Evolutionary conservation across 2,113 vertebrate species (phyloP).

Genomic region (Carollia perspicillata): DNA sequence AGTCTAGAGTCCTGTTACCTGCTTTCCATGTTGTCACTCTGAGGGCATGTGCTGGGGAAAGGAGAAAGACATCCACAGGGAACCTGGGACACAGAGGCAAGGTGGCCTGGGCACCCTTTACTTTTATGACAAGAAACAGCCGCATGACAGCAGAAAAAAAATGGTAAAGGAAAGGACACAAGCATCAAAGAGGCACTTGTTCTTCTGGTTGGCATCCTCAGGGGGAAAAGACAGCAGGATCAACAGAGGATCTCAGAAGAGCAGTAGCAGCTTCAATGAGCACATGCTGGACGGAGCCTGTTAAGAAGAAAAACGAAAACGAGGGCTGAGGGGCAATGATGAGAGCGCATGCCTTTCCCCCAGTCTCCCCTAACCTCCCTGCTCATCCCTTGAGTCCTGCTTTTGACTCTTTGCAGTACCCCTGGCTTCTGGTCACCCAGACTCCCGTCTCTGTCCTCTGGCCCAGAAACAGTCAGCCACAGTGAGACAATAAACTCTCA

Average conservation of each 20-base stretch:
- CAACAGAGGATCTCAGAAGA: slow-evolving; percentile 38
- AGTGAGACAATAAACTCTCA: background rate
- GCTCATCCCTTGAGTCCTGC: background rate
- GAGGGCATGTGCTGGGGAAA: background rate
- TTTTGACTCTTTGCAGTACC: background rate
- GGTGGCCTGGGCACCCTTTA: background rate
- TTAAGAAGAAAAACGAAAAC: background rate
- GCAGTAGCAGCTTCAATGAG: slow-evolving; percentile 23
- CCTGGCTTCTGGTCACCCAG: background rate
- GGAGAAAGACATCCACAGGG: background rate
- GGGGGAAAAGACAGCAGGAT: background rate
- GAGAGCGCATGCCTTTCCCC: fast-evolving
- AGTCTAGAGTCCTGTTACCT: background rate
- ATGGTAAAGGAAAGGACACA: background rate
- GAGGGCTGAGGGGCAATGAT: background rate
- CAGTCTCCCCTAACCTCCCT: background rate
- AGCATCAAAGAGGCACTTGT: background rate
- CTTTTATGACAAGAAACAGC: background rate
- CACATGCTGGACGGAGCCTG: background rate
- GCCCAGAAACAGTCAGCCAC: background rate
- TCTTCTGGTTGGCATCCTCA: background rate
- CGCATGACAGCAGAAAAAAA: background rate
- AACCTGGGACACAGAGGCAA: background rate
- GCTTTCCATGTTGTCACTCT: background rate
- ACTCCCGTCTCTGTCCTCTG: background rate